Percentiles rank a stretch among this genome's conserved stretches.
These are phyloP conservation scores for Spilogale gracilis DNA, from an alignment of 2,113 vertebrate species.

Conservation along the genomic window DNA sequence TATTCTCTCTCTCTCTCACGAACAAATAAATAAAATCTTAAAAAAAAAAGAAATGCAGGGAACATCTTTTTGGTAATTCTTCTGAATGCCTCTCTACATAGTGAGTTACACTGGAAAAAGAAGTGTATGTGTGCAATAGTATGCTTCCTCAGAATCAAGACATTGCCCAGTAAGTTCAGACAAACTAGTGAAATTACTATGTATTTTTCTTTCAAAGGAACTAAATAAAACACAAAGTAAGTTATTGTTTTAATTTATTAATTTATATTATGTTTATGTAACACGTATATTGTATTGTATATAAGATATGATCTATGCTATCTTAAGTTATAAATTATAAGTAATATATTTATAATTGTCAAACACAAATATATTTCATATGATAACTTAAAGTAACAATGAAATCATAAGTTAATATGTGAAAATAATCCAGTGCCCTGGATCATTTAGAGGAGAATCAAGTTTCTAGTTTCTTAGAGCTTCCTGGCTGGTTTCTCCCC, in stretches of 20 bases:
- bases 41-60: not conserved
- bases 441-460: not conserved
- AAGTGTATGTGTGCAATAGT: fast-evolving
- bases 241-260: not conserved
- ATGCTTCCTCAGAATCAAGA: not conserved
- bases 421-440: not conserved
- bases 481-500: not conserved
- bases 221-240: not conserved
- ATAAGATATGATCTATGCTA: not conserved
- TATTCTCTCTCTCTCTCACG: not conserved
- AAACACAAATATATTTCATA: not conserved
- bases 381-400: not conserved
- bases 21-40: not conserved
- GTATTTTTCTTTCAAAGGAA: not conserved
- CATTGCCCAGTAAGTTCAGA: too few species aligned
- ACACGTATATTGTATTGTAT: fast-evolving
- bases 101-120: fast-evolving
- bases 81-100: fast-evolving
- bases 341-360: not conserved
- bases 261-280: not conserved
- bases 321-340: not conserved
- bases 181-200: not conserved
- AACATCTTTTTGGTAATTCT: not conserved
- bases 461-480: not conserved
- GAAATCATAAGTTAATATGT: not conserved